Conservation (phyloP, 2,888 invertebrate species). For the Zaprionus lineosus region DNA sequence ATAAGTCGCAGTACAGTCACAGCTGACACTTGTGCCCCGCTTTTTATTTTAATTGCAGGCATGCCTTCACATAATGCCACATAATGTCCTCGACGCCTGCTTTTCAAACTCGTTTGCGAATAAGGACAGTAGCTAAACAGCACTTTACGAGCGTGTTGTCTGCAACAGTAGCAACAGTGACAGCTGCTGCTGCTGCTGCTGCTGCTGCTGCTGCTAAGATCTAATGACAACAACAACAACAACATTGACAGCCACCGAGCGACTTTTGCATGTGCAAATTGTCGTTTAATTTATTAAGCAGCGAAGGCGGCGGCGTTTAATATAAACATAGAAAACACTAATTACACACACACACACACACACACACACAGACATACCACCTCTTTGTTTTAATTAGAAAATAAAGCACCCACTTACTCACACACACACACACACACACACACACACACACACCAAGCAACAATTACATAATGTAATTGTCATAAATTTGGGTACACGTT, state of each 20-base stretch:
- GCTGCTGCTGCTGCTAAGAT: conserved; percentile 14
- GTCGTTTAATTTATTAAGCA: conserved; percentile 76
- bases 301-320: conserved; percentile 60
- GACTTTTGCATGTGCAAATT: conserved; percentile 67
- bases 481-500: conserved; percentile 43
- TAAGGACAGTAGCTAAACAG: conserved; percentile 44
- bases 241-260: conserved; percentile 38
- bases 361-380: conserved; percentile 16
- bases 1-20: conserved; percentile 23
- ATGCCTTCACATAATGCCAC: conserved; percentile 55
- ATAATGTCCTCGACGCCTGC: conserved; percentile 47
- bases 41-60: conserved; percentile 74
- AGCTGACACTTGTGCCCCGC: conserved; percentile 53
- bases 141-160: conserved; percentile 65
- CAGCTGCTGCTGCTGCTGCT: conserved; percentile 10
- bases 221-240: conserved; percentile 58
- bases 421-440: conserved; percentile 3
- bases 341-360: conserved; percentile 50
- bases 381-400: conserved; percentile 62
- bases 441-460: neutral
- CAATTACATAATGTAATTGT: conserved; percentile 1
- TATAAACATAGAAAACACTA: conserved; percentile 72
- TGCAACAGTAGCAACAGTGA: conserved; percentile 19
- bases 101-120: conserved; percentile 40
- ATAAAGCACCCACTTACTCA: conserved; percentile 47